These are phyloP conservation scores for Petrolisthes cinctipes DNA, from an alignment of 2,888 invertebrate species.

Conservation along the genomic window DNA sequence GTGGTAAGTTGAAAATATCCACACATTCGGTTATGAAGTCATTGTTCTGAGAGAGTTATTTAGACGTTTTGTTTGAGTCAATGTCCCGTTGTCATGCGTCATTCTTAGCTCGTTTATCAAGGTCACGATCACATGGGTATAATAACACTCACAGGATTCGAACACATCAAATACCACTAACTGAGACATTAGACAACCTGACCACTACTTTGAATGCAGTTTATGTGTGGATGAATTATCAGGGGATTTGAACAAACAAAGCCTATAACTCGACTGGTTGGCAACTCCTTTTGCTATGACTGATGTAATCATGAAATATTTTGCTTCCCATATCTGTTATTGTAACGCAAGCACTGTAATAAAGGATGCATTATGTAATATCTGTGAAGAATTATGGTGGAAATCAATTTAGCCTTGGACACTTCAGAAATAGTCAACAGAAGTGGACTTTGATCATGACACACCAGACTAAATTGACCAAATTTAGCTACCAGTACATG, in stretches of 20 bases:
- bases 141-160: neutral
- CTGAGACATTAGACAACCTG: too few species aligned
- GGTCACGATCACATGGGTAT: neutral
- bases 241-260: too few species aligned
- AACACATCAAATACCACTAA: neutral
- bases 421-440: neutral
- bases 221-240: too few species aligned
- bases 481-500: too few species aligned
- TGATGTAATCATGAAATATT: too few species aligned
- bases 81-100: neutral
- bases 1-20: constrained; percentile 3
- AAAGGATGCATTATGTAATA: neutral
- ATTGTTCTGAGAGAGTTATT: neutral
- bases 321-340: too few species aligned
- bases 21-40: neutral
- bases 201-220: too few species aligned
- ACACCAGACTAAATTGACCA: neutral
- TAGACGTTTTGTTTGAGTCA: neutral
- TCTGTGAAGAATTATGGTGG: too few species aligned
- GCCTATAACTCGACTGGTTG: too few species aligned
- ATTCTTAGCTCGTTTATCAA: neutral
- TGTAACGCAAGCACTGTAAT: neutral
- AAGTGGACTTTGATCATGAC: neutral
- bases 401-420: neutral
- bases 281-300: too few species aligned